These are phyloP conservation scores for Apis dorsata DNA, from an alignment of 1,140 invertebrate species.

Conservation along the genomic window DNA sequence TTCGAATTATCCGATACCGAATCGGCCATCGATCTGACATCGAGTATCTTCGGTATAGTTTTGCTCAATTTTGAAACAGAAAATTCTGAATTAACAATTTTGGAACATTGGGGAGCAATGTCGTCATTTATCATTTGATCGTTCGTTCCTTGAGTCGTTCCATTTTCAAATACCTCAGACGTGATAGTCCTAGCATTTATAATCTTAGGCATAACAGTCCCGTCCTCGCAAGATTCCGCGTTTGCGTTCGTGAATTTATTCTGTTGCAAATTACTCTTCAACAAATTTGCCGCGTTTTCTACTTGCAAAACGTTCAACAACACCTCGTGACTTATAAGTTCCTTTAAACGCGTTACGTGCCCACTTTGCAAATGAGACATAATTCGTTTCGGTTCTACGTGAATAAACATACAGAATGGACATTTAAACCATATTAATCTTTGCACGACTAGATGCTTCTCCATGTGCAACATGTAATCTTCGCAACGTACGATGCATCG, in stretches of 20 bases:
- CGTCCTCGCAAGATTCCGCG: neutral
- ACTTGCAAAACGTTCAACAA: conserved; percentile 43
- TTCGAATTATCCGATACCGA: neutral
- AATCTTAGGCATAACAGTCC: conserved; percentile 66
- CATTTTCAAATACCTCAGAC: conserved; percentile 66
- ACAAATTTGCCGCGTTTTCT: neutral
- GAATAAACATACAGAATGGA: conserved; percentile 67
- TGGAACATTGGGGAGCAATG: neutral
- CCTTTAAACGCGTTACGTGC: conserved; percentile 57
- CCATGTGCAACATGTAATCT: conserved; percentile 67
- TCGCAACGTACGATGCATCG: conserved; percentile 65
- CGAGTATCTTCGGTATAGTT: conserved; percentile 55
- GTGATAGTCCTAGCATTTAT: conserved; percentile 69
- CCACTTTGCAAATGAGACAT: conserved; percentile 60
- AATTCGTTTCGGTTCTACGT: conserved; percentile 29
- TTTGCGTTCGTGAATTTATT: neutral
- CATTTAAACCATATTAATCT: conserved; percentile 71
- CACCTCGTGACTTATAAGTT: conserved; percentile 59
- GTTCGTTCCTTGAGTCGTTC: conserved; percentile 24
- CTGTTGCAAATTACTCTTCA: neutral
- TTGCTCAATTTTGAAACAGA: neutral
- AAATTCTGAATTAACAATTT: conserved; percentile 1
- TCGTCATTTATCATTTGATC: neutral
- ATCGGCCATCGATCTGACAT: conserved; percentile 56
- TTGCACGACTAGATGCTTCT: conserved; percentile 64